Evolutionary conservation across 2,888 invertebrate species (phyloP), one percentile per base, ranked within the genome.

Genomic region (Eurois occulta): DNA sequence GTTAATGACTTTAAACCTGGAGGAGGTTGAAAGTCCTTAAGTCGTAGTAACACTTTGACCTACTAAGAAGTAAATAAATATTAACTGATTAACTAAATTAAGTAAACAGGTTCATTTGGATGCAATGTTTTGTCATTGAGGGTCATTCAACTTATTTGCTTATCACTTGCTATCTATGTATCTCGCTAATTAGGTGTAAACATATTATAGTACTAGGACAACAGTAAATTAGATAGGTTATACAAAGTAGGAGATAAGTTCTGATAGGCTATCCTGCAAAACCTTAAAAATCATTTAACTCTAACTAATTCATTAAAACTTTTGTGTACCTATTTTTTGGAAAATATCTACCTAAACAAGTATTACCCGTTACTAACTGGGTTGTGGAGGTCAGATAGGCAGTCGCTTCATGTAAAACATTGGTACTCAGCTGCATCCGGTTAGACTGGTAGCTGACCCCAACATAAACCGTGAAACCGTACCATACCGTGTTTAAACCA

Each of bases 111-210:
- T 81, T 71, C 21, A 72, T 78, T 86, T 77, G 46, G 79, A 73
- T 52, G 55, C 55, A 79, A 80, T 64, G 35, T 83, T 75, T 84
- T 82, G 83, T 82, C 70, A 80, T 77, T 84, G 69, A 73, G 69
- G 87, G 87, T 87, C 89, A 77, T 88, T 90, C 84, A 89, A 88
- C 88, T 78, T 77, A 38, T 62, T 67, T 65, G 60, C 66, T 72
- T 80, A 81, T 76, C 75, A 71, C 55, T 48, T 55, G 35, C 66
- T 78, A 84, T 84, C 77, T 80, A 72, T 75, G 48, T 75, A 55
- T 75, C 62, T 75, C 41, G 16, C 35, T 72, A 76, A 75, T 67
- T 68, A 52, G 6, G 6, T 66, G 43, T 68, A 43, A 58, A 78
- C 72, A 72, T 55, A 13, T 48, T 13, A 16, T 66, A 65, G 58